Percentiles rank a stretch among this genome's conserved stretches.
phyloP scores from a whole-genome alignment of 2,888 invertebrate genomes.

The Lycophotia porphyrea region DNA sequence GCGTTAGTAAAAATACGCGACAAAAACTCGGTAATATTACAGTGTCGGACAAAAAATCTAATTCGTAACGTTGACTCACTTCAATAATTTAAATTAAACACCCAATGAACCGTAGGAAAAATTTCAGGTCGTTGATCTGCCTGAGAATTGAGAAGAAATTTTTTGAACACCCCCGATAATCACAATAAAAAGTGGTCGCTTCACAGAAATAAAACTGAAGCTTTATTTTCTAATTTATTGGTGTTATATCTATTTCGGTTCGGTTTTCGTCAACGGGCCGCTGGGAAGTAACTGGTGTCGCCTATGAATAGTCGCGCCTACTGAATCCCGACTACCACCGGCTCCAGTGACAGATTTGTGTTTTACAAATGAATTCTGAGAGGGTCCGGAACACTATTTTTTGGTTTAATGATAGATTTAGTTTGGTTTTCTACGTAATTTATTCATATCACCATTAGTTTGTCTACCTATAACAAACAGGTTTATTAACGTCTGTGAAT shows the following conservation, averaged over 20 bases:
- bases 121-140: constrained; percentile 82
- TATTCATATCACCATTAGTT: constrained; percentile 57
- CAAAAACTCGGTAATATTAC: constrained; percentile 62
- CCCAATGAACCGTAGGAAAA: constrained; percentile 79
- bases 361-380: constrained; percentile 82
- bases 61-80: constrained; percentile 70
- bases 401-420: constrained; percentile 76
- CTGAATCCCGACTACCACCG: constrained; percentile 76
- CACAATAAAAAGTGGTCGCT: constrained; percentile 81
- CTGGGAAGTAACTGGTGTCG: constrained; percentile 71
- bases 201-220: constrained; percentile 80
- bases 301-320: constrained; percentile 84
- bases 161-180: constrained; percentile 81
- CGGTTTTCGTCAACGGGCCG: constrained; percentile 82
- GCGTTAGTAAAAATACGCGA: constrained; percentile 65
- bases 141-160: constrained; percentile 65
- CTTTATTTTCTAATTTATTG: constrained; percentile 87
- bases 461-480: constrained; percentile 43
- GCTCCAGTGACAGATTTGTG: constrained; percentile 88
- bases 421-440: constrained; percentile 70
- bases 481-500: constrained; percentile 46
- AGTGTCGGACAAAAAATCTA: constrained; percentile 63
- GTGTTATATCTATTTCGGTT: constrained; percentile 84
- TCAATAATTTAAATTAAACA: constrained; percentile 77
- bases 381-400: constrained; percentile 76